These are phyloP conservation scores for Geophilus truncorum DNA, from an alignment of 2,888 invertebrate species.

Conservation along the genomic window DNA sequence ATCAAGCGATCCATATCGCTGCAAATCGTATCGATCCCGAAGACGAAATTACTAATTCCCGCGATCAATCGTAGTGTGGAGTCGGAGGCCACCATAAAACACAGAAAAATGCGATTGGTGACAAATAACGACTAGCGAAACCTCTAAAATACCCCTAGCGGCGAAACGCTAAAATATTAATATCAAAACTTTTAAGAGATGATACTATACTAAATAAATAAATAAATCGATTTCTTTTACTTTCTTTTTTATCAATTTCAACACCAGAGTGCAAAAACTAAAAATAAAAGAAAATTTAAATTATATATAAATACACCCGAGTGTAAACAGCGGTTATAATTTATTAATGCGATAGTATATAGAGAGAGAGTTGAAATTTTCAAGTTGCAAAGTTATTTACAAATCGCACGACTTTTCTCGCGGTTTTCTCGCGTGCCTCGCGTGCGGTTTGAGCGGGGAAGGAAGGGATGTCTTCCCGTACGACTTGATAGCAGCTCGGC, in stretches of 20 bases:
- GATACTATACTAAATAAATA: background rate
- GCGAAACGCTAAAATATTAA: background rate
- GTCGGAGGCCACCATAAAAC: constrained; percentile 21
- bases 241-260: background rate
- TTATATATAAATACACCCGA: too few species aligned
- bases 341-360: too few species aligned
- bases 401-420: background rate
- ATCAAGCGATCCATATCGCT: background rate
- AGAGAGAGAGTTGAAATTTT: background rate
- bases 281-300: background rate
- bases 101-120: background rate
- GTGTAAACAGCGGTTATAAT: too few species aligned
- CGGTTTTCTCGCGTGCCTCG: constrained; percentile 4
- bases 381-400: background rate
- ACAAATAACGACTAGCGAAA: background rate
- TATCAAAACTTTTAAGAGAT: background rate
- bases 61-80: background rate
- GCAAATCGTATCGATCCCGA: background rate
- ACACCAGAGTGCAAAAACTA: background rate
- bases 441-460: background rate
- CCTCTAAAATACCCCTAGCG: background rate
- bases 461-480: constrained; percentile 22
- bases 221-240: background rate
- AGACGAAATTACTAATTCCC: constrained; percentile 1
- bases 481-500: constrained; percentile 17